phyloP scores from a whole-genome alignment of 2,113 vertebrate genomes.

The Neomonachus schauinslandi region DNA sequence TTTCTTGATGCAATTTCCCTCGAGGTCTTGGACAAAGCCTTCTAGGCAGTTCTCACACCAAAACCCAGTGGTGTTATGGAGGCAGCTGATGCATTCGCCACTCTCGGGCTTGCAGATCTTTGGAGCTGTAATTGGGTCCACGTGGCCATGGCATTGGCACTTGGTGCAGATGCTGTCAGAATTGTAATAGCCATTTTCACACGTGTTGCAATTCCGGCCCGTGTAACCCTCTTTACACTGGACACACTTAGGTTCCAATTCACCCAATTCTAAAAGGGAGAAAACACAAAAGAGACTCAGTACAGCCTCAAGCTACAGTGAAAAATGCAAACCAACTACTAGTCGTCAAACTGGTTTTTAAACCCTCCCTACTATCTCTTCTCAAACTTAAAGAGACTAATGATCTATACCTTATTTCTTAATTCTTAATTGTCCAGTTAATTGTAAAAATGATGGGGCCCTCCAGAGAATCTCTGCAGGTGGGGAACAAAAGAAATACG shows the following conservation, averaged over 20 bases:
- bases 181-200: constrained; percentile 91
- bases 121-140: constrained; percentile 84
- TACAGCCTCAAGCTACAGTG: neutral
- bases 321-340: constrained; percentile 19
- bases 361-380: neutral
- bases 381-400: constrained; percentile 6
- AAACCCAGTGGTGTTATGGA: constrained; percentile 90
- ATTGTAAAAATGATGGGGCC: neutral
- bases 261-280: constrained; percentile 85
- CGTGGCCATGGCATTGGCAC: constrained; percentile 93
- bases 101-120: constrained; percentile 90
- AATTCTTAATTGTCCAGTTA: constrained; percentile 13
- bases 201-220: constrained; percentile 89
- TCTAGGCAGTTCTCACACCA: constrained; percentile 91
- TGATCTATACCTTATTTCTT: neutral
- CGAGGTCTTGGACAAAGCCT: constrained; percentile 87
- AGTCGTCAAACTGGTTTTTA: neutral
- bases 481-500: neutral
- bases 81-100: constrained; percentile 91
- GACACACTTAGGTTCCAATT: constrained; percentile 87
- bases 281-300: constrained; percentile 41
- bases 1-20: constrained; percentile 88
- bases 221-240: constrained; percentile 88
- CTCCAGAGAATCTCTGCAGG: neutral
- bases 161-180: constrained; percentile 88